Conservation (phyloP, 2,888 invertebrate species). For the Nipponacmea schrenckii region DNA sequence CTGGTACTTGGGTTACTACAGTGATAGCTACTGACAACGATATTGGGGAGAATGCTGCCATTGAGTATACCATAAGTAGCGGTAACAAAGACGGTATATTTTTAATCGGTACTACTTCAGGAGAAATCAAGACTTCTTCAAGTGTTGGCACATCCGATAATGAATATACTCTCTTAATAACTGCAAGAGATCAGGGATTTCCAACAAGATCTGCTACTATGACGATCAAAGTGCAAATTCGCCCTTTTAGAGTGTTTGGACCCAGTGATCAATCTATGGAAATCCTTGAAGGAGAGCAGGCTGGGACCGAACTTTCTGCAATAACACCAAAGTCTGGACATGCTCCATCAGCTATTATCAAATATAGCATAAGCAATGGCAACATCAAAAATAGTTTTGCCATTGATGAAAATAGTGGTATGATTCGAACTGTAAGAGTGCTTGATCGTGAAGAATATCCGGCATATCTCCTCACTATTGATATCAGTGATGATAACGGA, state of each 20-base stretch:
- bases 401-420: conserved; percentile 73
- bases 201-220: conserved; percentile 80
- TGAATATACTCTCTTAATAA: conserved; percentile 55
- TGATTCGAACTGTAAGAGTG: conserved; percentile 82
- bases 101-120: conserved; percentile 26
- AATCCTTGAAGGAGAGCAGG: background rate
- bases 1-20: conserved; percentile 21
- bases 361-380: background rate
- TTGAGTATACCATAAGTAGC: conserved; percentile 30
- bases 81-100: conserved; percentile 35
- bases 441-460: conserved; percentile 81
- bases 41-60: conserved; percentile 30
- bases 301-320: background rate
- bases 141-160: conserved; percentile 17
- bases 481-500: conserved; percentile 28
- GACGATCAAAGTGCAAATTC: conserved; percentile 83
- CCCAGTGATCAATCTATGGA: background rate
- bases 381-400: background rate
- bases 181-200: conserved; percentile 71
- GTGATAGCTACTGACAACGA: conserved; percentile 38
- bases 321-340: background rate
- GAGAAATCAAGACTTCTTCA: conserved; percentile 26
- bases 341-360: background rate
- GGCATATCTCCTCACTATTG: conserved; percentile 35
- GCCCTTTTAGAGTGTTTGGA: conserved; percentile 54